Conservation (phyloP, 2,888 invertebrate genomes). For the Drosophila leonis region DNA sequence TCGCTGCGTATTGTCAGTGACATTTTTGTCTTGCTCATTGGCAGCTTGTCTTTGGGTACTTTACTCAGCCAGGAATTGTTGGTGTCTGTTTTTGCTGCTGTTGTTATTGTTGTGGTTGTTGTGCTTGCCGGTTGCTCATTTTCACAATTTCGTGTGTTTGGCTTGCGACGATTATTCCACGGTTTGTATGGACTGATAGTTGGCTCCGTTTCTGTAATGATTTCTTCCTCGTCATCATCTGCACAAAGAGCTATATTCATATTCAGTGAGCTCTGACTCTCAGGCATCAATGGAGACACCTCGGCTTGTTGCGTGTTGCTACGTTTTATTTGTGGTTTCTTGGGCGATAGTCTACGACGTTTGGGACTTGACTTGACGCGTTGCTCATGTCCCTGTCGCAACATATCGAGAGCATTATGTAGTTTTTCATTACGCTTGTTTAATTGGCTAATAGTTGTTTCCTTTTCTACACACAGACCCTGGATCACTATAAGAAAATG, state of each 20-base stretch:
- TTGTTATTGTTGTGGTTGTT: slow-evolving; percentile 8
- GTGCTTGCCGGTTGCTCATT: slow-evolving; percentile 50
- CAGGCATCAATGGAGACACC: slow-evolving; percentile 27
- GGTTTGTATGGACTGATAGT: slow-evolving; percentile 59
- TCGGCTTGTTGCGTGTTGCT: slow-evolving; percentile 25
- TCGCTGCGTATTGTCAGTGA: slow-evolving; percentile 59
- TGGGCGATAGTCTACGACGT: slow-evolving; percentile 47
- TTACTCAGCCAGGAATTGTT: slow-evolving; percentile 52
- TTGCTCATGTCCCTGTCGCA: slow-evolving; percentile 36
- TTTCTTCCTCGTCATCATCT: slow-evolving; percentile 61
- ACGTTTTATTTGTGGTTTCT: slow-evolving; percentile 10
- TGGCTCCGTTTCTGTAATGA: slow-evolving; percentile 72
- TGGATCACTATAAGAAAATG: slow-evolving; percentile 55
- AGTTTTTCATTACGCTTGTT: slow-evolving; percentile 65
- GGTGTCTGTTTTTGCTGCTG: background rate
- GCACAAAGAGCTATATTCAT: slow-evolving; percentile 80
- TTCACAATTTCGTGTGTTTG: slow-evolving; percentile 49
- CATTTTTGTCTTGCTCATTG: slow-evolving; percentile 44
- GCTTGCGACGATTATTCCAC: slow-evolving; percentile 40
- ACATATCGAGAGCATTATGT: slow-evolving; percentile 55
- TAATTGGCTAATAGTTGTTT: slow-evolving; percentile 44
- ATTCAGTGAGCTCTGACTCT: slow-evolving; percentile 66
- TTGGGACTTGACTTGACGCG: slow-evolving; percentile 33
- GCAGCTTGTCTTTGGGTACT: slow-evolving; percentile 35
- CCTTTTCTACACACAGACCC: slow-evolving; percentile 37